Evolutionary conservation across 1,140 invertebrate species (phyloP).

Genomic region (Neotoxoptera formosana): DNA sequence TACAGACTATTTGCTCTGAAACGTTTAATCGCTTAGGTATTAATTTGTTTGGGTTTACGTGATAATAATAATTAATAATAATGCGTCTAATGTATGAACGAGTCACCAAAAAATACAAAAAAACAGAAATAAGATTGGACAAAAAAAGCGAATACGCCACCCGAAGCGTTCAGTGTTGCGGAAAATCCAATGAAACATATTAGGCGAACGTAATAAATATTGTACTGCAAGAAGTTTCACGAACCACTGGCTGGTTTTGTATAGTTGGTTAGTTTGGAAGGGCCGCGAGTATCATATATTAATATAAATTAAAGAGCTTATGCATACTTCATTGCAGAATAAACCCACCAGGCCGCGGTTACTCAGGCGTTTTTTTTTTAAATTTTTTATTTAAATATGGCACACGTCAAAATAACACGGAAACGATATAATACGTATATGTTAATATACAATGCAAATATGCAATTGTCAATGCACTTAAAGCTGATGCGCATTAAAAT

Average conservation of each 20-base stretch:
- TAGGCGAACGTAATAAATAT: conserved; percentile 39
- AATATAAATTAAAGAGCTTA: background rate
- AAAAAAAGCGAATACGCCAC: background rate
- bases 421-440: background rate
- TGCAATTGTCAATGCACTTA: too few relatives aligned
- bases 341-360: background rate
- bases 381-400: background rate
- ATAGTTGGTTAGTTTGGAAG: background rate
- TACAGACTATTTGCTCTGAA: background rate
- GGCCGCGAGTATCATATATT: background rate
- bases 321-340: background rate
- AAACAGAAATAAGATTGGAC: background rate
- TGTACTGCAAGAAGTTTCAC: background rate
- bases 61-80: too few relatives aligned
- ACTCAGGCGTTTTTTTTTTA: background rate
- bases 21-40: background rate
- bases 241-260: background rate
- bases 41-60: background rate
- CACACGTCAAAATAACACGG: background rate
- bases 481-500: too few relatives aligned
- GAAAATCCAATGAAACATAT: conserved; percentile 45
- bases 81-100: background rate
- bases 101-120: background rate
- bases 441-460: too few relatives aligned
- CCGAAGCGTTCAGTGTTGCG: background rate